Base-by-base conservation (phyloP, 2,797 vertebrate genomes). In the Halcyon chelicuti region DNA sequence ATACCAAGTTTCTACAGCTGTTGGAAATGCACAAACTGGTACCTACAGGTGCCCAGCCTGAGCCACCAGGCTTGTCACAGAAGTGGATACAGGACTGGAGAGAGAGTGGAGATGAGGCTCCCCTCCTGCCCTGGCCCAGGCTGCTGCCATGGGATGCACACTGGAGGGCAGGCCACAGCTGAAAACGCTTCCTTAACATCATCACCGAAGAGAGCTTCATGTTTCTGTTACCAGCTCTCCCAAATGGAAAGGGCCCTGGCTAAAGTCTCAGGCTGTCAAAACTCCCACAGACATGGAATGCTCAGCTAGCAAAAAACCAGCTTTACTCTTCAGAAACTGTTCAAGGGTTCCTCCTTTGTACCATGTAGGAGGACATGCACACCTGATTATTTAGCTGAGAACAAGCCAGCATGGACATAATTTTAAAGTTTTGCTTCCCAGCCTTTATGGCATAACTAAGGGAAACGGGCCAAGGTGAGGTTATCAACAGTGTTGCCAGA, bases 281-380 rank as follows among this genome's bases (percentile, higher is more conserved):
- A 78, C 83, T 84, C 80, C 66, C 73, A 61, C 82, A 63, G 58
- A 39, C 80, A 57, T 86, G 92, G 67, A 93, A 93, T 83, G 90
- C 62, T 88, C 80, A 77, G 65, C 57, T 26, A 42, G 76, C 40
- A 86, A 86, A 94, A 28, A 93, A 14, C 1, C n/a, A 49, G 49
- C 63, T 88, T 74, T 33, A 78, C 22, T 60, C 57, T 80, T 55
- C 54, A 88, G 68, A 77, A 91, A 61, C 54, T 37, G 26, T 77
- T 44, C 28, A 60, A 87, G 14, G 58, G 54, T 65, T 89, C 65
- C 81, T 96, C 84, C 78, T 94, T 65, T 73, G 44, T 76, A 35
- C 58, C 54, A 39, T 0, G 60, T 57, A 92, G 91, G 89, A 93
- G 78, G 78, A 89, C 67, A 26, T 46, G 60, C 55, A 93, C 57